A percentile compares a stretch with the other conserved stretches of the same genome.
These are phyloP conservation scores for Stenichneumon culpator DNA, from an alignment of 2,888 invertebrate genomes.

Conservation along the genomic window DNA sequence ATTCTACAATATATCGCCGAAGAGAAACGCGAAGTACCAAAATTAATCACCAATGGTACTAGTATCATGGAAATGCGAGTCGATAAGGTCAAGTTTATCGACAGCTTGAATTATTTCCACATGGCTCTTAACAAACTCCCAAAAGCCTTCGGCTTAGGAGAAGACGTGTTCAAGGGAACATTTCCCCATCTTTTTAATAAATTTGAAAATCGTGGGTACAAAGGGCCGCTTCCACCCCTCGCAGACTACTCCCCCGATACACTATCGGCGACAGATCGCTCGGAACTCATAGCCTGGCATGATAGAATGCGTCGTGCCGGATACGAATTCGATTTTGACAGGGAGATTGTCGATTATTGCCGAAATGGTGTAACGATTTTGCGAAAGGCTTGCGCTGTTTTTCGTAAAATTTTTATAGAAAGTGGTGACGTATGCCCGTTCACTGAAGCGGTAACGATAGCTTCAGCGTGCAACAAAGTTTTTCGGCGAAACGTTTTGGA, in stretches of 20 bases:
- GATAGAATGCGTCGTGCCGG: constrained; percentile 29
- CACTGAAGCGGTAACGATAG: constrained; percentile 67
- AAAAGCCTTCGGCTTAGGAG: constrained; percentile 73
- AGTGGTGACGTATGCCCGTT: constrained; percentile 73
- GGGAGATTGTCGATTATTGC: constrained; percentile 73
- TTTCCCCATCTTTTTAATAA: constrained; percentile 74
- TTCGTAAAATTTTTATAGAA: constrained; percentile 61
- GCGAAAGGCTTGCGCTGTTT: constrained; percentile 73
- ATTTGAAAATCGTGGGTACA: constrained; percentile 70
- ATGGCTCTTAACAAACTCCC: constrained; percentile 72
- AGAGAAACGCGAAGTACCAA: background rate
- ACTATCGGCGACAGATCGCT: constrained; percentile 59
- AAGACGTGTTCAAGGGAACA: constrained; percentile 66
- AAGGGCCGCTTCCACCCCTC: constrained; percentile 67
- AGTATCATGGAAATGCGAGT: background rate
- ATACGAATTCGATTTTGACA: constrained; percentile 72
- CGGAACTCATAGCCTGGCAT: constrained; percentile 65
- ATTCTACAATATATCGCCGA: constrained; percentile 30
- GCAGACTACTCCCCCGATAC: constrained; percentile 69
- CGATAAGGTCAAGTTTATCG: constrained; percentile 66
- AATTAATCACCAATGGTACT: constrained; percentile 11
- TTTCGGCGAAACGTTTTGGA: constrained; percentile 40
- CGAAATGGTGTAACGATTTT: constrained; percentile 73
- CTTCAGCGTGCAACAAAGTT: constrained; percentile 41
- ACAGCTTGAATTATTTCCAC: constrained; percentile 75